These are phyloP conservation scores for Nylanderia fulva DNA, from an alignment of 1,140 invertebrate species.

Conservation along the genomic window DNA sequence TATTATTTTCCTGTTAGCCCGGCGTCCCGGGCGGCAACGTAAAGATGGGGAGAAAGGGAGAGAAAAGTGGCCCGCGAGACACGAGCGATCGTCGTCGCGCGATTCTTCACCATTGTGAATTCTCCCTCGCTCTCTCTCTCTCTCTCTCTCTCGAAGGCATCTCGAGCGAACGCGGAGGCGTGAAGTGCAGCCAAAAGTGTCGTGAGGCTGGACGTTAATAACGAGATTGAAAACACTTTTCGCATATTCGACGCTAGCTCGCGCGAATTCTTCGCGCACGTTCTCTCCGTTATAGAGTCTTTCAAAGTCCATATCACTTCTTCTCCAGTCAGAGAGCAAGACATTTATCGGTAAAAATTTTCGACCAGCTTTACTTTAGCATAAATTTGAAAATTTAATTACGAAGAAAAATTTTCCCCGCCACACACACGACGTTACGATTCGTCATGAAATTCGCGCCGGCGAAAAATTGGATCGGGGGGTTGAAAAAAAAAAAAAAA, in stretches of 20 bases:
- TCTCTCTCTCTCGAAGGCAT: background rate
- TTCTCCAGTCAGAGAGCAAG: background rate
- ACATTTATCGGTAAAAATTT: slow-evolving; percentile 1
- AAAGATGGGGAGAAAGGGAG: background rate
- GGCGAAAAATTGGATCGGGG: slow-evolving; percentile 35
- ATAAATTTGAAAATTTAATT: background rate
- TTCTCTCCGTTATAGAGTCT: background rate
- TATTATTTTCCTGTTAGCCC: slow-evolving; percentile 82
- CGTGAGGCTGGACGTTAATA: background rate
- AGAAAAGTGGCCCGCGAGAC: background rate
- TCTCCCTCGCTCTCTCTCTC: background rate
- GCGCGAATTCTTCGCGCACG: background rate
- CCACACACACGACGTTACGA: background rate
- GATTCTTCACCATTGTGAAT: background rate
- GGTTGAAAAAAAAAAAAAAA: too few relatives aligned
- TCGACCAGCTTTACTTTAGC: background rate
- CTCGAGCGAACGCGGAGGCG: background rate
- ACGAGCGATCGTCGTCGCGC: slow-evolving; percentile 24
- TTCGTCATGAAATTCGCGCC: slow-evolving; percentile 16
- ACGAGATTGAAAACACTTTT: slow-evolving; percentile 13
- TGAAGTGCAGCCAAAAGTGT: background rate
- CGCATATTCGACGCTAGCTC: background rate
- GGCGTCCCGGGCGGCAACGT: background rate
- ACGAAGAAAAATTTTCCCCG: background rate
- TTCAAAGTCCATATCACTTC: background rate